A percentile compares a stretch with the other conserved stretches of the same genome.
phyloP scores from a whole-genome alignment of 2,113 vertebrate species.

The Catharus minimus region DNA sequence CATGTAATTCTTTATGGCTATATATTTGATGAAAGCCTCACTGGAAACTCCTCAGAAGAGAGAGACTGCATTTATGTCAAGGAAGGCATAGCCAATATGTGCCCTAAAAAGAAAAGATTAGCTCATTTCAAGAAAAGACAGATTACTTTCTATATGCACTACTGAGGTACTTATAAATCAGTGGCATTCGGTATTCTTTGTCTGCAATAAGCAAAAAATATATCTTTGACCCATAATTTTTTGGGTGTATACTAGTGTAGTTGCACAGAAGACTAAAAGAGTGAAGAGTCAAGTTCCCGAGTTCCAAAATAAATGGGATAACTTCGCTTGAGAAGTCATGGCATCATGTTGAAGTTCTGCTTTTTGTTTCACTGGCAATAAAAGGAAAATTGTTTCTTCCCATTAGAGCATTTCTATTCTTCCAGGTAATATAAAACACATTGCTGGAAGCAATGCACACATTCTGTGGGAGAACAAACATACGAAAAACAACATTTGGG shows the following conservation, averaged over 20 bases:
- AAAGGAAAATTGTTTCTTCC: conserved; percentile 62
- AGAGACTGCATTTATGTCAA: neutral
- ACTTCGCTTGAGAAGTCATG: conserved; percentile 20
- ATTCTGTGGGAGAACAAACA: conserved; percentile 65
- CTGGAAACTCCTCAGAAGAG: neutral
- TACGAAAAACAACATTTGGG: conserved; percentile 65
- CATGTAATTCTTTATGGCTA: neutral
- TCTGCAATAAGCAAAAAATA: neutral
- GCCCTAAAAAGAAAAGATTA: neutral
- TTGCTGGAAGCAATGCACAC: conserved; percentile 69
- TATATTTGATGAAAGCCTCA: neutral
- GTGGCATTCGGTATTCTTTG: neutral
- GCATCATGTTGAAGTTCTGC: conserved; percentile 36
- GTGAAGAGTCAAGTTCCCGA: neutral
- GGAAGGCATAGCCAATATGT: neutral
- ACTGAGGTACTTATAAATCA: neutral
- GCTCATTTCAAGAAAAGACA: neutral
- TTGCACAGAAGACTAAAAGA: neutral
- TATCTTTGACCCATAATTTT: neutral
- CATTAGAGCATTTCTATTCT: conserved; percentile 66
- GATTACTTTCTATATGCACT: neutral
- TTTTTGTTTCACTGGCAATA: conserved; percentile 61
- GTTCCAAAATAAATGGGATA: neutral
- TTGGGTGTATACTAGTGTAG: neutral
- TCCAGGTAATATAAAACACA: conserved; percentile 77